A percentile compares a stretch with the other conserved stretches of the same genome.
Evolutionary conservation across 2,113 vertebrate species (phyloP).

Genomic region (Urocitellus parryii): DNA sequence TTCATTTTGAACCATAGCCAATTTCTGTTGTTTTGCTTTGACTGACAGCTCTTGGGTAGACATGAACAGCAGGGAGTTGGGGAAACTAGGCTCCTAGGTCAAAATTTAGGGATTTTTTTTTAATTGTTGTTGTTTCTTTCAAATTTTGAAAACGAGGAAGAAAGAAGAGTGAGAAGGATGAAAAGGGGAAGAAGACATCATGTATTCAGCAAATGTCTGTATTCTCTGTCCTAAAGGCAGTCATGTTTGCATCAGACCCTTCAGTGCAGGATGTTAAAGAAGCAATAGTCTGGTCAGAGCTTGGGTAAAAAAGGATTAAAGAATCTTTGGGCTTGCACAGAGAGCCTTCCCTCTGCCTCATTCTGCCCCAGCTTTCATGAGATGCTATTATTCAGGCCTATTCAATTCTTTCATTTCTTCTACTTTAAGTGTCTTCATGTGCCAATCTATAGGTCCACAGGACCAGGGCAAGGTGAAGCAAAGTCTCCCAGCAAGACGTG

Average conservation of each 20-base stretch:
- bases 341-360: background rate
- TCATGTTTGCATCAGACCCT: background rate
- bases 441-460: background rate
- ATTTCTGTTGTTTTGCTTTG: slow-evolving; percentile 18
- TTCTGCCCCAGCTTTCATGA: background rate
- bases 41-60: background rate
- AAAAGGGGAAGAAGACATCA: background rate
- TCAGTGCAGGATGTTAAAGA: background rate
- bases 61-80: background rate
- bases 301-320: background rate
- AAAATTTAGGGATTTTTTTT: background rate
- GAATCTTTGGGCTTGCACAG: background rate
- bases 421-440: background rate
- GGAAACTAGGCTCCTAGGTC: background rate
- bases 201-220: slow-evolving; percentile 2
- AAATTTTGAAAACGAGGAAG: slow-evolving; percentile 2
- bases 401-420: background rate
- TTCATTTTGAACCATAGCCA: slow-evolving; percentile 21
- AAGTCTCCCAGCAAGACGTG: background rate
- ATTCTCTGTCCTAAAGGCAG: slow-evolving; percentile 11
- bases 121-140: background rate
- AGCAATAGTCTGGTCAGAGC: background rate
- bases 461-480: background rate
- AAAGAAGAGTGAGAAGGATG: background rate
- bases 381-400: background rate